Evolutionary conservation across 2,113 vertebrate genomes (phyloP), one percentile per base, ranked within the genome.

Genomic region (Saguinus midas): DNA sequence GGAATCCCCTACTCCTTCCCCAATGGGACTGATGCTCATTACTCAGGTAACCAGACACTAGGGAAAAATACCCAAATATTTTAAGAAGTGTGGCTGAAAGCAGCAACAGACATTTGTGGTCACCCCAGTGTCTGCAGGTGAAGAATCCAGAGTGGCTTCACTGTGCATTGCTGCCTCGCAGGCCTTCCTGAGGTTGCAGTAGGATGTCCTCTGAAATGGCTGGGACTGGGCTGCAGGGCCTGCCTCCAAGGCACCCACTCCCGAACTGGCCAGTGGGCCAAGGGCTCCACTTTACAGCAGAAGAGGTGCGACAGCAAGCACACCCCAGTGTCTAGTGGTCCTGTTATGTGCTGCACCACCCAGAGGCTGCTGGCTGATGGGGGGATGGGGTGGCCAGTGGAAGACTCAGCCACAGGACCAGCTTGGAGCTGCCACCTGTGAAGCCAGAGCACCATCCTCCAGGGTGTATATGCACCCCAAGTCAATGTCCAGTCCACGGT

Each of bases 401-500:
- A 64, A 61, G 72, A 40, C 57, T 76, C 64, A 45, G 12, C 14
- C 76, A 40, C 48, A 12, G 57, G 25, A 23, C 37, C 35, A 29
- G 58, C 11, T 16, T 48, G 1, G 81, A 61, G 35, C 23, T 17
- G 12, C 43, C 16, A 1, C 18, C 70, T n/a, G 17, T 32, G 70
- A 21, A 9, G 12, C 18, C 0, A 12, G 8, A 6, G 72, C 43
- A 17, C 55, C 0, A 0, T 35, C 68, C 12, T 64, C 25, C 45
- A 64, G 55, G 75, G 25, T 25, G 1, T 40, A 29, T 32, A 20
- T 9, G 2, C 5, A 37, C 68, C 40, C 52, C 11, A 7, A 52
- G 64, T 66, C 58, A 68, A 2, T 2, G 16, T 20, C 35, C 58
- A 50, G 32, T 5, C 48, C 9, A 27, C 5, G 10, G 6, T 14